A percentile compares a stretch with the other conserved stretches of the same genome.
These are phyloP conservation scores for Falco biarmicus DNA, from an alignment of 2,797 vertebrate species.

Conservation along the genomic window DNA sequence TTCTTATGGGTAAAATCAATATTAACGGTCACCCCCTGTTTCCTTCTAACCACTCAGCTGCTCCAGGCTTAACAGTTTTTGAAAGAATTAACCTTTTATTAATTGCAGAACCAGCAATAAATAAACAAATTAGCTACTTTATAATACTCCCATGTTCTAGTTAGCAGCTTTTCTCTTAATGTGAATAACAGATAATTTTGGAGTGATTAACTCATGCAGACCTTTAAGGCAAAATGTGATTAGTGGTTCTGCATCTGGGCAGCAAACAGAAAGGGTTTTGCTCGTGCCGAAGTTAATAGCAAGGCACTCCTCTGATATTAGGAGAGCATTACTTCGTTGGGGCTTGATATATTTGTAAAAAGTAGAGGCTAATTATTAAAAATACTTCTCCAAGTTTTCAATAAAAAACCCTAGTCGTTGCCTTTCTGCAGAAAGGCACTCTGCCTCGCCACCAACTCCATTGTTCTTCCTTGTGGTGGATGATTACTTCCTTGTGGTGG, in stretches of 20 bases:
- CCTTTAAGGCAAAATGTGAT: not conserved
- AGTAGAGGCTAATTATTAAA: not conserved
- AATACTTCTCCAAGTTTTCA: not conserved
- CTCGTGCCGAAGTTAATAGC: not conserved
- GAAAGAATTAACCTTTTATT: slow-evolving; percentile 40
- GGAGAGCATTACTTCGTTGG: not conserved
- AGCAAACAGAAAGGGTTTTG: not conserved
- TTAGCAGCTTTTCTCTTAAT: not conserved
- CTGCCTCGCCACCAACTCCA: fast-evolving
- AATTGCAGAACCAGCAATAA: slow-evolving; percentile 14
- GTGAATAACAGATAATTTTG: not conserved
- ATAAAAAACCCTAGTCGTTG: not conserved
- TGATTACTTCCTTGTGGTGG: too few species aligned
- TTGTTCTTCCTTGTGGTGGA: not conserved
- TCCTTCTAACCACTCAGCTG: slow-evolving; percentile 4
- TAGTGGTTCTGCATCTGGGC: not conserved
- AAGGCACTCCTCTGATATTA: not conserved
- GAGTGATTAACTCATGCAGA: not conserved
- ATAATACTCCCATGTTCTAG: not conserved
- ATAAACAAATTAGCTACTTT: not conserved
- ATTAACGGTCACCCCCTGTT: not conserved
- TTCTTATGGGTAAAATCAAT: slow-evolving; percentile 38
- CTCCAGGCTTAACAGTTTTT: not conserved
- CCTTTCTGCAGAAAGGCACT: not conserved
- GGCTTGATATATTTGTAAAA: not conserved